These are phyloP conservation scores for Elysia chlorotica DNA, from an alignment of 1,140 invertebrate species.

Conservation along the genomic window DNA sequence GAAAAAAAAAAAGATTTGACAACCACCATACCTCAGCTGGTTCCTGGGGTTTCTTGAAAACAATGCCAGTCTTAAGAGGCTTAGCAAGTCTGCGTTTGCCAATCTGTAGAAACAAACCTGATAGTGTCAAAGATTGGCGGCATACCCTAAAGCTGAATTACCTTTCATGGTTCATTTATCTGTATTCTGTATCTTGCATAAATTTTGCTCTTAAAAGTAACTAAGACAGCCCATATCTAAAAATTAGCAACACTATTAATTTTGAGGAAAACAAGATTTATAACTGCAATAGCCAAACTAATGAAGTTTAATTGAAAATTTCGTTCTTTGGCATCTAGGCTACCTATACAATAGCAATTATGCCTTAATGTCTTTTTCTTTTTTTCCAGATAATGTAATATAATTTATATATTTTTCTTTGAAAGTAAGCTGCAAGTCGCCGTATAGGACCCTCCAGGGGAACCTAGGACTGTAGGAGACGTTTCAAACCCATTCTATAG, in stretches of 20 bases:
- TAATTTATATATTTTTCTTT: too few relatives aligned
- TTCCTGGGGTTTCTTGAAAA: slow-evolving; percentile 22
- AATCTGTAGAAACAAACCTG: slow-evolving; percentile 21
- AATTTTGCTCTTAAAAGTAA: not conserved
- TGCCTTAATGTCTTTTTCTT: too few relatives aligned
- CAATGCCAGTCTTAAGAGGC: slow-evolving; percentile 24
- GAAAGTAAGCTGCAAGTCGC: too few relatives aligned
- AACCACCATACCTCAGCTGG: slow-evolving; percentile 10
- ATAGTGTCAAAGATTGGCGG: slow-evolving; percentile 4
- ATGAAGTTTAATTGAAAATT: too few relatives aligned
- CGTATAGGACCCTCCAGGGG: too few relatives aligned
- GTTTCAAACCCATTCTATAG: too few relatives aligned
- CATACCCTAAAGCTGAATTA: not conserved
- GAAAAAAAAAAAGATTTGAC: not conserved
- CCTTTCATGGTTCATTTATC: not conserved
- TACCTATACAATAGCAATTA: too few relatives aligned
- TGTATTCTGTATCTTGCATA: not conserved
- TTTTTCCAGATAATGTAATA: too few relatives aligned
- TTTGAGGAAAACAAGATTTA: too few relatives aligned
- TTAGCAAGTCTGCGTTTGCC: slow-evolving; percentile 20
- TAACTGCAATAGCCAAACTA: too few relatives aligned
- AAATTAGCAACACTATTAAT: not conserved
- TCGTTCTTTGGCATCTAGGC: too few relatives aligned
- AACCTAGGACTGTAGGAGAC: too few relatives aligned
- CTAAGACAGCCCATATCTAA: not conserved